Conservation (phyloP, 2,888 invertebrate species). For the Trachelus troglodyta region DNA sequence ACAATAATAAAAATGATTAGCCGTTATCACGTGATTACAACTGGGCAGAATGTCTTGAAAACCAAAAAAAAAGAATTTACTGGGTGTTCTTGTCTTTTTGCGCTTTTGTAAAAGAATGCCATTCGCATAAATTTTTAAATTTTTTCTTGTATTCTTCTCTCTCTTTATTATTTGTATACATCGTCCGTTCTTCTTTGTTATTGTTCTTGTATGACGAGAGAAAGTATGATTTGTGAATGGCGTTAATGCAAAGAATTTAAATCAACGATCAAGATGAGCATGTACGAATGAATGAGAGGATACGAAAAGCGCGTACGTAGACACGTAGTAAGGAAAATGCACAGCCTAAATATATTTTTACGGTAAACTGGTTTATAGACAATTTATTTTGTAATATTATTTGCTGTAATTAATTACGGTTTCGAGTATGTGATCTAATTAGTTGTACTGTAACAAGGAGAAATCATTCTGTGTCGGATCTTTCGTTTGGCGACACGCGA, state of each 20-base stretch:
- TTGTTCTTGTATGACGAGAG: not conserved
- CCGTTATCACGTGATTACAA: not conserved
- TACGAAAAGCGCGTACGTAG: slow-evolving; percentile 18
- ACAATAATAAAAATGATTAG: not conserved
- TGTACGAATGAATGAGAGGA: slow-evolving; percentile 12
- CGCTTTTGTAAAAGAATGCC: not conserved
- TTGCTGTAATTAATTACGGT: slow-evolving; percentile 47
- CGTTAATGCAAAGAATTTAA: not conserved
- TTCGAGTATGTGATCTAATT: slow-evolving; percentile 55
- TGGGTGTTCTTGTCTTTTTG: not conserved
- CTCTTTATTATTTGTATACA: not conserved
- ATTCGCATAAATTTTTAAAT: not conserved
- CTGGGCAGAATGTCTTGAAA: not conserved
- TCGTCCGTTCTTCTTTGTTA: not conserved
- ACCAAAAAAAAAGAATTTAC: not conserved
- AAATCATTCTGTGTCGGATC: slow-evolving; percentile 15
- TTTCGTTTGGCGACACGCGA: slow-evolving; percentile 7
- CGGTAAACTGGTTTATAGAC: slow-evolving; percentile 50
- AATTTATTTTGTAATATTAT: slow-evolving; percentile 52
- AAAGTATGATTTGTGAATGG: not conserved
- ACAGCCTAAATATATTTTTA: slow-evolving; percentile 51
- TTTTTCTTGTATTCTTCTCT: not conserved
- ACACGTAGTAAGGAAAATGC: slow-evolving; percentile 42
- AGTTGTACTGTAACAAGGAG: slow-evolving; percentile 31
- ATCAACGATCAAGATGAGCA: slow-evolving; percentile 6